phyloP scores from a whole-genome alignment of 2,113 vertebrate species.

The Ciconia stormi region DNA sequence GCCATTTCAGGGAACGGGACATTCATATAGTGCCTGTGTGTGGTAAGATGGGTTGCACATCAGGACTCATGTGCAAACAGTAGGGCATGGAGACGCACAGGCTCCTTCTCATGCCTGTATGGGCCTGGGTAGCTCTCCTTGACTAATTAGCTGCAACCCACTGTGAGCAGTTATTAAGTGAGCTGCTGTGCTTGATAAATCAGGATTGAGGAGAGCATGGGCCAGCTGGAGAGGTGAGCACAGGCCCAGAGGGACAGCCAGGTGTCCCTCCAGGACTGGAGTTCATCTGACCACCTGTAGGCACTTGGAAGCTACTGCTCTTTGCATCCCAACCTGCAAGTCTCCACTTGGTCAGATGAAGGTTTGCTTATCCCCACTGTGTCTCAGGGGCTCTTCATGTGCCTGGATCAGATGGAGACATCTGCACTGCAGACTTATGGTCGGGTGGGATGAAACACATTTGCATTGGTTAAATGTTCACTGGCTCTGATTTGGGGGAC shows the following conservation, averaged over 20 bases:
- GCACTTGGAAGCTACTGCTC: not conserved
- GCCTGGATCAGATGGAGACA: not conserved
- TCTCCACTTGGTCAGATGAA: not conserved
- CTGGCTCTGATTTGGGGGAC: not conserved
- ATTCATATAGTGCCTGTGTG: not conserved
- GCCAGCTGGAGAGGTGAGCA: not conserved
- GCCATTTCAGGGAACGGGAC: not conserved
- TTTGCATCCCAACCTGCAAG: not conserved
- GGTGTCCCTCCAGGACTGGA: not conserved
- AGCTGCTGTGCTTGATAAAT: not conserved
- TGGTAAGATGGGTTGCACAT: not conserved
- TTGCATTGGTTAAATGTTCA: not conserved
- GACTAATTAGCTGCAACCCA: not conserved
- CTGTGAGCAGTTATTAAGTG: not conserved
- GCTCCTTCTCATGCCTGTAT: not conserved
- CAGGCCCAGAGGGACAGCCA: not conserved
- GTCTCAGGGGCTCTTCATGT: not conserved
- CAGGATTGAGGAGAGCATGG: not conserved
- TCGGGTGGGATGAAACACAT: not conserved
- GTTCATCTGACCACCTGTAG: not conserved
- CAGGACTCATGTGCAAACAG: not conserved
- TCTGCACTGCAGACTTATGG: not conserved
- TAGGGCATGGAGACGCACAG: rapidly evolving
- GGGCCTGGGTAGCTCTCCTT: not conserved
- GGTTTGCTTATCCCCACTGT: not conserved